These are phyloP conservation scores for Lineus longissimus DNA, from an alignment of 1,140 invertebrate genomes.

Conservation along the genomic window DNA sequence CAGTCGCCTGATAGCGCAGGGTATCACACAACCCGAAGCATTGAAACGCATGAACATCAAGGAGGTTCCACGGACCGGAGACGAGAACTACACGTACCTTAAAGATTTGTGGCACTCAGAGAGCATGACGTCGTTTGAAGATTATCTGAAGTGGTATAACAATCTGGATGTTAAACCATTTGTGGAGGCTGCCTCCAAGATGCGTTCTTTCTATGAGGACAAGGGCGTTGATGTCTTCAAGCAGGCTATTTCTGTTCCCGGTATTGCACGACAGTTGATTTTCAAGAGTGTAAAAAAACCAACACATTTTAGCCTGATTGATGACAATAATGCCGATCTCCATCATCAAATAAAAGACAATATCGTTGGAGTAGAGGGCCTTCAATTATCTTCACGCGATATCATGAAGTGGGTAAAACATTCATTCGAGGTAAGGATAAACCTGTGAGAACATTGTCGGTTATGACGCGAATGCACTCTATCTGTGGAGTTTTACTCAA, in stretches of 20 bases:
- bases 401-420: conserved; percentile 20
- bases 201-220: conserved; percentile 15
- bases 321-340: conserved; percentile 16
- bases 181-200: conserved; percentile 7
- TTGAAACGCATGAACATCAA: no score
- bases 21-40: no score
- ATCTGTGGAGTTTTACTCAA: conserved; percentile 16
- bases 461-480: conserved; percentile 24
- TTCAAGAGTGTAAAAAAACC: background rate
- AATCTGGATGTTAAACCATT: conserved; percentile 20
- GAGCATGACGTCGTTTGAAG: conserved; percentile 3
- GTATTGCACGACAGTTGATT: background rate
- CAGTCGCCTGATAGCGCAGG: background rate
- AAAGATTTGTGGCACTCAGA: background rate
- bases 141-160: conserved; percentile 18
- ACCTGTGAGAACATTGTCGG: conserved; percentile 13
- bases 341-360: conserved; percentile 14
- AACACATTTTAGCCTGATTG: conserved; percentile 16
- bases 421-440: conserved; percentile 7
- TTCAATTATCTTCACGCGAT: conserved; percentile 23
- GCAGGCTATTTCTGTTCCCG: conserved; percentile 15
- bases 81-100: no score
- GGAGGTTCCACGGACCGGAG: no score
- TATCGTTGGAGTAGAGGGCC: conserved; percentile 22
- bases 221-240: conserved; percentile 21